Percentiles rank a stretch among this genome's conserved stretches.
Conservation (phyloP, 92 coral and sea anemone genomes). For the Phenganax subtilis region DNA sequence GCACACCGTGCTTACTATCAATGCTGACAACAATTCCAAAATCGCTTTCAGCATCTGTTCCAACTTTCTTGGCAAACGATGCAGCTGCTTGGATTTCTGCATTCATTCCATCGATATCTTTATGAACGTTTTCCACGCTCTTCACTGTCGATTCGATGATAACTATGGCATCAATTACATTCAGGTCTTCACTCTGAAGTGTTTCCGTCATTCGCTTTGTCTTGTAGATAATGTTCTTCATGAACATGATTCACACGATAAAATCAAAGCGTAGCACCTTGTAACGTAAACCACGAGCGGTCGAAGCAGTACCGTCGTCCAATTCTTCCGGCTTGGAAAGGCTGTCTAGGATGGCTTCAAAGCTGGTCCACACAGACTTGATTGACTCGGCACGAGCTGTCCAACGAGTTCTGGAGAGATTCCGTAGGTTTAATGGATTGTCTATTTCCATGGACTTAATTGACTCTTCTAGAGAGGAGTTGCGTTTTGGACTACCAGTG, state of each 20-base stretch:
- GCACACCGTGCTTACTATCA: too few species aligned
- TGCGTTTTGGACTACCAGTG: constrained; percentile 19
- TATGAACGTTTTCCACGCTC: constrained; percentile 6
- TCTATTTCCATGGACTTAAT: not conserved
- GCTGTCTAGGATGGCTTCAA: not conserved
- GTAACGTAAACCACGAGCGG: too few species aligned
- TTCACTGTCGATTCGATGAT: constrained; percentile 5
- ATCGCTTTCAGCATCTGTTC: not conserved
- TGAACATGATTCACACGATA: too few species aligned
- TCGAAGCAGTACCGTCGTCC: too few species aligned
- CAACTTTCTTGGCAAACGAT: constrained; percentile 14
- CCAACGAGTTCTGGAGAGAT: constrained; percentile 15
- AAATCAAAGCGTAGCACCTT: too few species aligned
- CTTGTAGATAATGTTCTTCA: too few species aligned
- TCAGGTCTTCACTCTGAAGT: too few species aligned
- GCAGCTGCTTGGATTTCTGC: constrained; percentile 22
- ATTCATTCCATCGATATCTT: constrained; percentile 22
- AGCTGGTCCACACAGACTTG: not conserved
- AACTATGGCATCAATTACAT: not conserved
- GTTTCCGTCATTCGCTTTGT: too few species aligned
- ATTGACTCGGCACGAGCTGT: constrained; percentile 21
- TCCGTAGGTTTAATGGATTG: constrained; percentile 14
- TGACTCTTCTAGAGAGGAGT: constrained; percentile 2
- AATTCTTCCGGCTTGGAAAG: not conserved
- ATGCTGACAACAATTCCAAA: too few species aligned